Base-by-base conservation (phyloP, 1,140 invertebrate genomes). In the Ridgeia piscesae region DNA sequence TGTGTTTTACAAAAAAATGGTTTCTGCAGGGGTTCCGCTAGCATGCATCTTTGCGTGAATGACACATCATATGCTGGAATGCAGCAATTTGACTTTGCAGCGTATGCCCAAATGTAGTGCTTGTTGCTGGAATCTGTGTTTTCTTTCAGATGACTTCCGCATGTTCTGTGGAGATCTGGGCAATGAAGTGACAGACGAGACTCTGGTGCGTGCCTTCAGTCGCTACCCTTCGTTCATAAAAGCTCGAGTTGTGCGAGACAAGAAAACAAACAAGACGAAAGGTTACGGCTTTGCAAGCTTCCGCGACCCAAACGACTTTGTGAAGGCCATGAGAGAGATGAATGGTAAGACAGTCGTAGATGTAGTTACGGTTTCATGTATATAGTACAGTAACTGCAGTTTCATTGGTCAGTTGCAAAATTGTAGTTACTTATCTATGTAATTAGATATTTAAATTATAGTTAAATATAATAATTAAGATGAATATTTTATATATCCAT, bases 131-230 rank as follows among this genome's bases (percentile, higher is more conserved):
- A 42, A 14, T 33, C 34, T 91, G 33, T 42, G 33, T 91, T 17
- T n/a, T 35, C 42, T 91, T 35, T 33, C 95, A 97, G 98, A 99
- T 97, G 99, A 99, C 96, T 99, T 99, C 96, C 96, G 99, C 93
- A 98, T 99, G 95, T 99, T 99, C 96, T 99, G 99, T 96, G 99
- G 99, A 58, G 99, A 99, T 97, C 96, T 99, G 9, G 99, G 99
- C 4, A 99, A 99, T 96, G 99, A 99, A 96, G 99, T 99, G 0
- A 99, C 99, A 0, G 99, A 99, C 95, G 99, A 99, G 95, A 97
- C 99, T 91, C 96, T 99, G 17, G 97, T 98, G 0, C 96, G 99
- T 94, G 99, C 99, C 0, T 99, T 99, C 95, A 98, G 98, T 94
- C 99, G 91, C 33, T 93, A 92, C 58, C 93, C 92, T 21, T 42